These are phyloP conservation scores for Eira barbara DNA, from an alignment of 2,113 vertebrate species.

Conservation along the genomic window DNA sequence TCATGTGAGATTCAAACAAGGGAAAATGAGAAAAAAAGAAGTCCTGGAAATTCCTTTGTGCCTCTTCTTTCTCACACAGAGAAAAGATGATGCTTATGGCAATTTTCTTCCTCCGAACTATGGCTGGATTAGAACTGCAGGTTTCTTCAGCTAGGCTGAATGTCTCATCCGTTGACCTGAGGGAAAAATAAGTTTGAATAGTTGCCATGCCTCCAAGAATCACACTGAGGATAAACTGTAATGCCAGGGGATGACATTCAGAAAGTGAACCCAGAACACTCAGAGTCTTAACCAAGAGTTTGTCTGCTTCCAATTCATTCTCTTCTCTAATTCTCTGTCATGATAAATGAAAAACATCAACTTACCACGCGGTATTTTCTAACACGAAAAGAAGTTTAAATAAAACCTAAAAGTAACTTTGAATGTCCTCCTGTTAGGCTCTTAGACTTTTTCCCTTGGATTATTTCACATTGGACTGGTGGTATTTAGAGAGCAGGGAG, in stretches of 20 bases:
- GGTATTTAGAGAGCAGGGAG: neutral
- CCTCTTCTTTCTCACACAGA: slow-evolving; percentile 88
- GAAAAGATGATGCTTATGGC: slow-evolving; percentile 91
- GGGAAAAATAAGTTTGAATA: slow-evolving; percentile 30
- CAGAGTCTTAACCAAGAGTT: neutral
- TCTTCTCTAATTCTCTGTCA: neutral
- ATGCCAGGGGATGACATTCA: no score
- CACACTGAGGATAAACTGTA: neutral
- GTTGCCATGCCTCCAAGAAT: rapidly evolving
- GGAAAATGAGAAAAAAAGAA: slow-evolving; percentile 95
- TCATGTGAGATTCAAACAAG: slow-evolving; percentile 92
- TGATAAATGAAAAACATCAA: neutral
- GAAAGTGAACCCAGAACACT: neutral
- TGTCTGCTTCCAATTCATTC: neutral
- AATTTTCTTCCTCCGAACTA: slow-evolving; percentile 89
- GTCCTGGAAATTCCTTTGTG: slow-evolving; percentile 89
- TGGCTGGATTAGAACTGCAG: slow-evolving; percentile 87
- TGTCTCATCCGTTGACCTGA: slow-evolving; percentile 89
- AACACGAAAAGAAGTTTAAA: neutral
- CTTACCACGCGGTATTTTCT: neutral
- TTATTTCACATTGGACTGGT: neutral
- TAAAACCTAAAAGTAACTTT: neutral
- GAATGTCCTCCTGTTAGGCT: neutral
- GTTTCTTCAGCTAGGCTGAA: slow-evolving; percentile 92
- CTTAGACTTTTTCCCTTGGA: neutral